Evolutionary conservation across 2,113 vertebrate genomes (phyloP).

Genomic region (Neodontobutis hainanensis): DNA sequence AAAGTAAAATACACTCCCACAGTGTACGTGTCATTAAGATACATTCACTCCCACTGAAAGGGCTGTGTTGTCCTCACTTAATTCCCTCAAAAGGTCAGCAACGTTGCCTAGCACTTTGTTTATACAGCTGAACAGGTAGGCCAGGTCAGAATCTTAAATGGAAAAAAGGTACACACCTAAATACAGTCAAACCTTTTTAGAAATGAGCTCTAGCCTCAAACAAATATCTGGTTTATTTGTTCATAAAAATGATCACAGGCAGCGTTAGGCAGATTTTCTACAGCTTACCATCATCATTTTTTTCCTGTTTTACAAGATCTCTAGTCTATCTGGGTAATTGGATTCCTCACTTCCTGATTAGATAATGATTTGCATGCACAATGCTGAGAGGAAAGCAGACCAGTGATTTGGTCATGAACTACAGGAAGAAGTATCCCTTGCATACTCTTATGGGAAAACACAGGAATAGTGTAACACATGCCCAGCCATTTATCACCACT

Average conservation of each 20-base stretch:
- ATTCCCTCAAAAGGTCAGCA: slow-evolving; percentile 73
- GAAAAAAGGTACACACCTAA: slow-evolving; percentile 32
- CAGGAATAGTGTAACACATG: slow-evolving; percentile 16
- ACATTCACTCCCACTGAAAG: slow-evolving; percentile 56
- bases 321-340: slow-evolving; percentile 60
- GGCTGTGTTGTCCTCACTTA: slow-evolving; percentile 66
- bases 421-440: slow-evolving; percentile 34
- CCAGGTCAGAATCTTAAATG: slow-evolving; percentile 26
- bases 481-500: slow-evolving; percentile 1
- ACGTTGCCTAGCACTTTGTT: slow-evolving; percentile 66
- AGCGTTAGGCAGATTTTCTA: slow-evolving; percentile 15
- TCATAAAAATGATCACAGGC: slow-evolving; percentile 17
- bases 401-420: slow-evolving; percentile 11
- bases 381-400: slow-evolving; percentile 41
- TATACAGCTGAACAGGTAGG: slow-evolving; percentile 44
- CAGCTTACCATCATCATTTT: slow-evolving; percentile 38
- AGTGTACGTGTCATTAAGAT: slow-evolving; percentile 46
- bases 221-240: slow-evolving; percentile 38
- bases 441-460: slow-evolving; percentile 19
- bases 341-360: slow-evolving; percentile 74
- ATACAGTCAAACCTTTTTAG: slow-evolving; percentile 19
- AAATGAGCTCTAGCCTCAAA: slow-evolving; percentile 23
- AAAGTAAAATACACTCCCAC: slow-evolving; percentile 41
- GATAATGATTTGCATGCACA: slow-evolving; percentile 72
- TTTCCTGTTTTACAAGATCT: slow-evolving; percentile 51